A percentile compares a stretch with the other conserved stretches of the same genome.
These are phyloP conservation scores for Stenodema calcarata DNA, from an alignment of 2,888 invertebrate genomes.

Conservation along the genomic window DNA sequence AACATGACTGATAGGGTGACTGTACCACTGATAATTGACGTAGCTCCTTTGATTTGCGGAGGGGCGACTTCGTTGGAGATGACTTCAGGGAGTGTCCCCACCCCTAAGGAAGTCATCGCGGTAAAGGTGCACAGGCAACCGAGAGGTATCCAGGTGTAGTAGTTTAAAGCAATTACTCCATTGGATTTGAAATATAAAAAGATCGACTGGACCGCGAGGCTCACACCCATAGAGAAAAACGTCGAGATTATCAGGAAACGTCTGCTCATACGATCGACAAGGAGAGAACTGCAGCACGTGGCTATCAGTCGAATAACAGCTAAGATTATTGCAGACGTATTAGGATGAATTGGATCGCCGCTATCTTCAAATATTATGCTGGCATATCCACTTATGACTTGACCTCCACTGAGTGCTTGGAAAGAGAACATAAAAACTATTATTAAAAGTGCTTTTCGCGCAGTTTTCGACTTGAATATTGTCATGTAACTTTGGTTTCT, in stretches of 20 bases:
- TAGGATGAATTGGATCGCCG: background rate
- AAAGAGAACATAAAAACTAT: conserved; percentile 14
- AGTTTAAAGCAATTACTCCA: background rate
- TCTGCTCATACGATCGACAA: conserved; percentile 8
- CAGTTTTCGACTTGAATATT: background rate
- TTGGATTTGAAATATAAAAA: background rate
- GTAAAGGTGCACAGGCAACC: conserved; percentile 5
- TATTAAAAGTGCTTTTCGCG: background rate
- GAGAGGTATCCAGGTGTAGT: background rate
- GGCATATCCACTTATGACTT: conserved; percentile 7
- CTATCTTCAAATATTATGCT: conserved; percentile 22
- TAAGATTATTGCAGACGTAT: background rate
- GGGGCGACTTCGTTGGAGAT: conserved; percentile 10
- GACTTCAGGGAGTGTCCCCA: conserved; percentile 23
- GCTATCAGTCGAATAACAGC: background rate
- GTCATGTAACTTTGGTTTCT: background rate
- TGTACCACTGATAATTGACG: conserved; percentile 28
- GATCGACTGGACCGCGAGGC: background rate
- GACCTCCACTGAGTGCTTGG: conserved; percentile 3
- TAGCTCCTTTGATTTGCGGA: conserved; percentile 4
- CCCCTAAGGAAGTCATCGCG: background rate
- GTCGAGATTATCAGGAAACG: conserved; percentile 12
- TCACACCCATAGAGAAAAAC: background rate
- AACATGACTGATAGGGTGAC: background rate
- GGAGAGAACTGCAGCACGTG: background rate